A percentile compares a stretch with the other conserved stretches of the same genome.
Conservation (phyloP, 2,113 vertebrate species). For the Corythaixoides concolor region DNA sequence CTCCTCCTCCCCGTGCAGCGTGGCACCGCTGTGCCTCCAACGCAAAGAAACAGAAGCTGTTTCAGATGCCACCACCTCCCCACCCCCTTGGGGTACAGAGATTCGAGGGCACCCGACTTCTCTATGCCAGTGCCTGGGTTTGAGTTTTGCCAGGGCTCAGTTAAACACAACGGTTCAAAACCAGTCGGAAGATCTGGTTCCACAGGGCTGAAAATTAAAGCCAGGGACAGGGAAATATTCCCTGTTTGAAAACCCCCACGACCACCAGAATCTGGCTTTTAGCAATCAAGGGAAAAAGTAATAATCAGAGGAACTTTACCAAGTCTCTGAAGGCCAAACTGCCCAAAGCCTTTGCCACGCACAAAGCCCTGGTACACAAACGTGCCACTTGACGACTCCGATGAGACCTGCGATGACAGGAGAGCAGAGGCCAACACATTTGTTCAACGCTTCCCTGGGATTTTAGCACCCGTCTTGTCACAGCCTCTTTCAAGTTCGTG, state of each 20-base stretch:
- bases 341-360: slow-evolving; percentile 94
- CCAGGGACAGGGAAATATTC: not conserved
- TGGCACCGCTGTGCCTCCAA: not conserved
- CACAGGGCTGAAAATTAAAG: fast-evolving
- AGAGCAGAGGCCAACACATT: not conserved
- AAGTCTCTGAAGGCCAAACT: slow-evolving; percentile 96
- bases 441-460: not conserved
- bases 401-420: slow-evolving; percentile 81
- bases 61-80: not conserved
- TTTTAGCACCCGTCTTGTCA: not conserved
- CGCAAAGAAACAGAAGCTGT: not conserved
- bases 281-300: not conserved
- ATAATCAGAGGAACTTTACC: slow-evolving; percentile 74
- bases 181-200: too few relatives aligned
- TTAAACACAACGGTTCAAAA: not conserved
- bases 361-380: slow-evolving; percentile 98
- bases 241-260: not conserved
- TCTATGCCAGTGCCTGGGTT: not conserved
- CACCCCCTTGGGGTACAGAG: not conserved
- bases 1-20: too few relatives aligned
- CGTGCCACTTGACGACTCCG: slow-evolving; percentile 88
- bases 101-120: not conserved
- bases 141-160: not conserved
- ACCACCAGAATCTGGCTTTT: not conserved
- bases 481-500: not conserved